These are phyloP conservation scores for Ceraclea dissimilis DNA, from an alignment of 2,888 invertebrate genomes.

Conservation along the genomic window DNA sequence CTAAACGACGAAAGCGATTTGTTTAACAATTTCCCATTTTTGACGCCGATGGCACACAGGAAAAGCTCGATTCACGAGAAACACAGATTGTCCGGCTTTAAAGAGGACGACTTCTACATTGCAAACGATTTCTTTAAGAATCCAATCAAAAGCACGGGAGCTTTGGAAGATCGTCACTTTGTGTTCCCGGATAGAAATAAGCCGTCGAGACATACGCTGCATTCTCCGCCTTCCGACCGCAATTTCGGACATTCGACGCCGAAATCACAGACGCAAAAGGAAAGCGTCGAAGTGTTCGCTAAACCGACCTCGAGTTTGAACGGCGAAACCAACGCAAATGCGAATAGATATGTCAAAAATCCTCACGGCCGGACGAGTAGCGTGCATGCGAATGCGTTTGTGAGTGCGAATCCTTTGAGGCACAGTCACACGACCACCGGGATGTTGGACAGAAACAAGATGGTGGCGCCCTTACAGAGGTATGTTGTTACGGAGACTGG, in stretches of 20 bases:
- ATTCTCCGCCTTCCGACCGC: neutral
- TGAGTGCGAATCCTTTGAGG: conserved; percentile 30
- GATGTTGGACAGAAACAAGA: conserved; percentile 34
- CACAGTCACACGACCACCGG: conserved; percentile 38
- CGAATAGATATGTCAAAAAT: conserved; percentile 2
- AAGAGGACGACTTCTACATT: conserved; percentile 46
- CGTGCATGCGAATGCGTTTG: conserved; percentile 17
- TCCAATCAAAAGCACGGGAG: conserved; percentile 25
- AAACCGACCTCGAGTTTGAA: neutral
- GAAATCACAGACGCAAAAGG: conserved; percentile 24
- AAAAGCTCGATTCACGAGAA: conserved; percentile 40
- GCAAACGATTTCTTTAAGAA: conserved; percentile 35
- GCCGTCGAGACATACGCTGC: neutral
- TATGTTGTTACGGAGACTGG: conserved; percentile 11
- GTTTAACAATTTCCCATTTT: conserved; percentile 49
- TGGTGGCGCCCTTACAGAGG: conserved; percentile 16
- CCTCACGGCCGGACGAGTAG: conserved; percentile 22
- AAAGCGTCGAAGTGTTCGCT: conserved; percentile 6
- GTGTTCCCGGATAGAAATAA: conserved; percentile 17
- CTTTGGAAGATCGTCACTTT: conserved; percentile 30
- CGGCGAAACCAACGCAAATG: conserved; percentile 1
- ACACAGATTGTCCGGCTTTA: conserved; percentile 38
- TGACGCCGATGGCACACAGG: conserved; percentile 52
- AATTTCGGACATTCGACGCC: conserved; percentile 35
- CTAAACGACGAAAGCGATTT: conserved; percentile 38